Evolutionary conservation across 2,113 vertebrate species (phyloP).

Genomic region (Apteryx owenii): DNA sequence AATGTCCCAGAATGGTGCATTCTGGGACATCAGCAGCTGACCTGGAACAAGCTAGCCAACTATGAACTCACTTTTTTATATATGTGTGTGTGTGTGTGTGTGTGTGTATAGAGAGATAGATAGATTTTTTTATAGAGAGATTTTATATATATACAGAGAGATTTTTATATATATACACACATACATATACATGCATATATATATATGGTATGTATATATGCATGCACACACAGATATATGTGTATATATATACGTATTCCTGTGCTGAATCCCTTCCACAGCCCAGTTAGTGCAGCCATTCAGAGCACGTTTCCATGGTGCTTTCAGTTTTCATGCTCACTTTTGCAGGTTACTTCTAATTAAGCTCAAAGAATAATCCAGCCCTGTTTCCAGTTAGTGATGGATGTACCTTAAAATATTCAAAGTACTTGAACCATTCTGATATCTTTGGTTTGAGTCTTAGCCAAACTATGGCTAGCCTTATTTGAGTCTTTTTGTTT

Average conservation of each 20-base stretch:
- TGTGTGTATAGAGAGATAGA: too few relatives aligned
- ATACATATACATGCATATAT: fast-evolving
- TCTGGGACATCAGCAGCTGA: not conserved
- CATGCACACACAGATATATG: fast-evolving
- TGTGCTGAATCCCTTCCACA: not conserved
- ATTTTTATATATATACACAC: not conserved
- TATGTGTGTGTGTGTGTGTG: too few relatives aligned
- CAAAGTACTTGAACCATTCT: constrained; percentile 2
- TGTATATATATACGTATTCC: not conserved
- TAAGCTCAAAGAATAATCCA: not conserved
- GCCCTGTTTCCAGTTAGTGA: constrained; percentile 3
- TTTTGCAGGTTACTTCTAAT: constrained; percentile 26
- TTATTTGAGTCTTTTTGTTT: constrained; percentile 26
- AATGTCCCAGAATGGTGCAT: not conserved
- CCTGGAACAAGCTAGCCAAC: not conserved
- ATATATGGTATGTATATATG: fast-evolving
- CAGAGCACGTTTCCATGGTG: not conserved
- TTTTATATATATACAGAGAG: too few relatives aligned
- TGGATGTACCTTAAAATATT: constrained; percentile 18
- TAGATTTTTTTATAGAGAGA: too few relatives aligned
- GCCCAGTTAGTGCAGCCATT: not conserved
- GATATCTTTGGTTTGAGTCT: constrained; percentile 19
- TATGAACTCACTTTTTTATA: not conserved
- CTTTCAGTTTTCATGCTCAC: constrained; percentile 3
- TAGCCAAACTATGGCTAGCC: not conserved